Evolutionary conservation across 2,888 invertebrate genomes (phyloP), one percentile per base, ranked within the genome.

Genomic region (Philonicus albiceps): DNA sequence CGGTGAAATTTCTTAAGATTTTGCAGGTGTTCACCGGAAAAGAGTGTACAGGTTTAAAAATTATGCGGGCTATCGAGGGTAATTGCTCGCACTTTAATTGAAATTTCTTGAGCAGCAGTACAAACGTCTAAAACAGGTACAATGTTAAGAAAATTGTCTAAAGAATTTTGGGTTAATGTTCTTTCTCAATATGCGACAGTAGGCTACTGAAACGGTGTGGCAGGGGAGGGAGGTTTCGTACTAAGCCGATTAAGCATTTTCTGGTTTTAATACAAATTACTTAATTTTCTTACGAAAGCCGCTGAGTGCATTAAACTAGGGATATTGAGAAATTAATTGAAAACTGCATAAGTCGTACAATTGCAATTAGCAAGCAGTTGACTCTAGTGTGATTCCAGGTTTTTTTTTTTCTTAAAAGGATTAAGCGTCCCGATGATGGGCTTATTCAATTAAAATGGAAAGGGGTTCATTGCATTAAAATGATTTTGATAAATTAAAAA

Each of bases 21-120:
- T 80, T 80, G 80, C 80, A 80, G 80, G 80, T 80, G 80, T 80
- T 80, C 22, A 22, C 40, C 80, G 80, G 80, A 80, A 80, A 80
- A 16, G n/a, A n/a, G n/a, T 22, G 40, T 40, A 27, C 78, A 78
- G 78, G 78, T 78, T n/a, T 43, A 22, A 27, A 31, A 43, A 49
- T 80, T 80, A 80, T 80, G 80, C 49, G 80, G 80, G 80, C 49
- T 80, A 11, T 27, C 13, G 8, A 22, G 27, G 64, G 64, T 64
- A 64, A 64, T 64, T 64, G 64, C 64, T 64, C 64, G 64, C 64
- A 64, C 19, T 22, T 64, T 27, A 64, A 27, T 64, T 64, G 64
- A 64, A 64, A 64, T 64, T 22, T 64, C 27, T 27, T 27, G 64
- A 64, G 64, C 2, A 64, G 11, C 64, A 64, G 11, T 27, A 1